phyloP scores from a whole-genome alignment of 2,797 vertebrate species.

The Ambastaia sidthimunki region DNA sequence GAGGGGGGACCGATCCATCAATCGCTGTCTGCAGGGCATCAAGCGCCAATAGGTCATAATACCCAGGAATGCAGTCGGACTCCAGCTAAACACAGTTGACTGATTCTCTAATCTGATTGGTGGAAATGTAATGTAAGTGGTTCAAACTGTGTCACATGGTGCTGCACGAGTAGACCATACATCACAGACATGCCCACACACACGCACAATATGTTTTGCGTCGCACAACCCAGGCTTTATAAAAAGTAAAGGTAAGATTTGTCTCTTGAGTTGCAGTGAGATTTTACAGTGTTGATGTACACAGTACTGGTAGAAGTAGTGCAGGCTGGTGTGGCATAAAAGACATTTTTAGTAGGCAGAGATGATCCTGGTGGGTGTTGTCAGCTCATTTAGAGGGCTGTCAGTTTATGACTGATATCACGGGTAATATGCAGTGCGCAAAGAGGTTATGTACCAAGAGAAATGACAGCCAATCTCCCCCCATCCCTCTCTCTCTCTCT shows the following conservation, averaged over 20 bases:
- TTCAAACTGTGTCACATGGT: slow-evolving; percentile 7
- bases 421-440: slow-evolving; percentile 51
- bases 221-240: not conserved
- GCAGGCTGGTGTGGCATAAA: slow-evolving; percentile 31
- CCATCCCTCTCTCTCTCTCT: not conserved
- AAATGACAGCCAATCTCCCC: slow-evolving; percentile 42
- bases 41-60: slow-evolving; percentile 67
- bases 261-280: not conserved
- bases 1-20: slow-evolving; percentile 62
- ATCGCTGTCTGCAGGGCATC: slow-evolving; percentile 71
- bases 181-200: not conserved
- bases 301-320: not conserved
- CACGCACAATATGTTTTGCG: not conserved
- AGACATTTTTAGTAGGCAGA: slow-evolving; percentile 53
- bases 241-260: slow-evolving; percentile 1
- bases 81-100: slow-evolving; percentile 26
- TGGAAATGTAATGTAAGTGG: slow-evolving; percentile 4
- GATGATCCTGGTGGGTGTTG: slow-evolving; percentile 63
- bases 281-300: slow-evolving; percentile 5
- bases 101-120: slow-evolving; percentile 38
- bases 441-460: slow-evolving; percentile 58
- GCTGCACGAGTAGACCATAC: not conserved
- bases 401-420: slow-evolving; percentile 53
- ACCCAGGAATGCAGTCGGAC: slow-evolving; percentile 51
- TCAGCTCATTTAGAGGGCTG: slow-evolving; percentile 62